Percentiles rank a stretch among this genome's conserved stretches.
phyloP scores from a whole-genome alignment of 1,140 invertebrate genomes.

The Phocides pigmalion region DNA sequence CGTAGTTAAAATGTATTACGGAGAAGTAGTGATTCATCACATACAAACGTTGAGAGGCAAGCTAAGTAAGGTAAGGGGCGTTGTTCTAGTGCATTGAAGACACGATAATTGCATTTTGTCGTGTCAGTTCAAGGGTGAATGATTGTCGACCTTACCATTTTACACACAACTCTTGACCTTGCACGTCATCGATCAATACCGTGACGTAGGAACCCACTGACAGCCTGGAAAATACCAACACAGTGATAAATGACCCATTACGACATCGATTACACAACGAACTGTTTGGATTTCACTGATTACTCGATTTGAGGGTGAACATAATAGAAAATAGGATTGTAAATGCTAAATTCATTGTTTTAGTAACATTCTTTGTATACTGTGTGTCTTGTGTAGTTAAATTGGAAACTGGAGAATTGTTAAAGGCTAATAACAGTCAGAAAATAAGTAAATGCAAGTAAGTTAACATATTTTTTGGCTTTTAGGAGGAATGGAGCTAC shows the following conservation, averaged over 20 bases:
- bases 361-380: neutral
- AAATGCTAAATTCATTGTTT: neutral
- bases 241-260: constrained; percentile 55
- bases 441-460: neutral
- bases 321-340: constrained; percentile 9
- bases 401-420: neutral
- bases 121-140: constrained; percentile 34
- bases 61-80: neutral
- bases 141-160: constrained; percentile 44
- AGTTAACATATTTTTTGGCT: constrained; percentile 40
- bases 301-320: constrained; percentile 32
- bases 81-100: neutral
- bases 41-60: no score
- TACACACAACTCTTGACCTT: constrained; percentile 62
- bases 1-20: neutral
- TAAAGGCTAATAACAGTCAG: no score
- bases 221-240: constrained; percentile 43
- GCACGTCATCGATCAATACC: constrained; percentile 60
- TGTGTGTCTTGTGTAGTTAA: neutral
- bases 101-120: constrained; percentile 31
- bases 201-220: constrained; percentile 49
- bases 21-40: no score
- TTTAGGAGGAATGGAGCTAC: constrained; percentile 90
- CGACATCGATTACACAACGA: no score
- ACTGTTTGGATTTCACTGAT: constrained; percentile 41